Percentiles rank a stretch among this genome's conserved stretches.
These are phyloP conservation scores for Podocnemis expansa DNA, from an alignment of 2,113 vertebrate genomes.

Conservation along the genomic window DNA sequence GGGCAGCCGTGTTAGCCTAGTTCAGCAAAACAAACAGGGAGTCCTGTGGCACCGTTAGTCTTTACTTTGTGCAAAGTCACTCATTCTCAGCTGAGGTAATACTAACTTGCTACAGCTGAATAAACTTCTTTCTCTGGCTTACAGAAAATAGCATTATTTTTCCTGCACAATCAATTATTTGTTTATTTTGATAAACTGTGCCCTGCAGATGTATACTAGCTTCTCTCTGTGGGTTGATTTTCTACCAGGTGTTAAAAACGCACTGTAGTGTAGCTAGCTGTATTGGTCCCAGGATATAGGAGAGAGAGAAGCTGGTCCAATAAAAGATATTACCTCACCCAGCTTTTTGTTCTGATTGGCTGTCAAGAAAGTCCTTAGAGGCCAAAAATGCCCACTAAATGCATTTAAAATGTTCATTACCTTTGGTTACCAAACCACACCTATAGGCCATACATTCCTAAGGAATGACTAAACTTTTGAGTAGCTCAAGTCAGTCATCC, in stretches of 20 bases:
- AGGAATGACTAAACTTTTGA: background rate
- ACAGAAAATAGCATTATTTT: background rate
- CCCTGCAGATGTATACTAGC: background rate
- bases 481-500: background rate
- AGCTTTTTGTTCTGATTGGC: background rate
- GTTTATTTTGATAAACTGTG: slow-evolving; percentile 15
- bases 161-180: background rate
- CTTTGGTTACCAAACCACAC: background rate
- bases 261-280: background rate
- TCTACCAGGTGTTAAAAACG: background rate
- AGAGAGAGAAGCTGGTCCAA: background rate
- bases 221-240: slow-evolving; percentile 6
- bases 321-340: background rate
- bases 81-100: background rate
- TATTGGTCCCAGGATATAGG: background rate
- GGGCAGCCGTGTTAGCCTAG: no score
- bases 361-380: background rate
- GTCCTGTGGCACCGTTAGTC: no score
- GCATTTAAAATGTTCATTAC: background rate
- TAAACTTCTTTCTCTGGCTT: background rate
- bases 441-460: background rate
- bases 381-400: background rate
- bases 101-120: background rate
- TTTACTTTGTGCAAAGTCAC: background rate
- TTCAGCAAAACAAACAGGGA: no score